Base-by-base conservation (phyloP, 1,140 invertebrate genomes). In the Neotoxoptera formosana region DNA sequence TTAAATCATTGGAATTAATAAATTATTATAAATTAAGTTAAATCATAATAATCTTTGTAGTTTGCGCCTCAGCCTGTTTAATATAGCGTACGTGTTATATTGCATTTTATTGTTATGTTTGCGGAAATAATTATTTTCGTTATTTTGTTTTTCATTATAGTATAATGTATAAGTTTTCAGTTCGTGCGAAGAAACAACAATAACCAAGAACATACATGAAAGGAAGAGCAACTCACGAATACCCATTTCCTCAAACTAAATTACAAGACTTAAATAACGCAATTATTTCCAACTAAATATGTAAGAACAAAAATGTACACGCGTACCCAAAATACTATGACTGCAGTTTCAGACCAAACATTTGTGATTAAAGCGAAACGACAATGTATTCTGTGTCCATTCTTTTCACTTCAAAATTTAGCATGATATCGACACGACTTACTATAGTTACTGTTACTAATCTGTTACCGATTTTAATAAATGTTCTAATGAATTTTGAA, bases 101-200 rank as follows among this genome's bases (percentile, higher is more conserved):
- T 86, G 47, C 83, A 86, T 45, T 86, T 86, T 86, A 86, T 86
- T 47, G 25, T 47, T 47, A 47, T 86, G 14, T 47, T 86, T 11
- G 23, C 41, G 25, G 86, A 88, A 88, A 88, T 88, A 88, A 88
- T 88, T 48, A 88, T 88, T 88, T 88, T 30, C 86, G 47, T 88
- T 88, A 88, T 88, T 88, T 48, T 51, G 47, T 88, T 48, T 51
- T 88, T 88, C 47, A 51, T 88, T 51, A n/a, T 51, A 88, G 14
- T 20, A 20, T 48, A 34, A 48, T 20, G 7, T 51, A 34, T 34
- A 88, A 48, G 86, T 88, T 88, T 88, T 88, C 86, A 51, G 86
- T 51, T 34, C 86, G 47, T 88, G 86, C 17, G 47, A 88, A 88
- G 47, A 88, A 48, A 88, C 47, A 88, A 51, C 86, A 88, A 88